phyloP scores from a whole-genome alignment of 2,888 invertebrate genomes.

The Salticus scenicus region DNA sequence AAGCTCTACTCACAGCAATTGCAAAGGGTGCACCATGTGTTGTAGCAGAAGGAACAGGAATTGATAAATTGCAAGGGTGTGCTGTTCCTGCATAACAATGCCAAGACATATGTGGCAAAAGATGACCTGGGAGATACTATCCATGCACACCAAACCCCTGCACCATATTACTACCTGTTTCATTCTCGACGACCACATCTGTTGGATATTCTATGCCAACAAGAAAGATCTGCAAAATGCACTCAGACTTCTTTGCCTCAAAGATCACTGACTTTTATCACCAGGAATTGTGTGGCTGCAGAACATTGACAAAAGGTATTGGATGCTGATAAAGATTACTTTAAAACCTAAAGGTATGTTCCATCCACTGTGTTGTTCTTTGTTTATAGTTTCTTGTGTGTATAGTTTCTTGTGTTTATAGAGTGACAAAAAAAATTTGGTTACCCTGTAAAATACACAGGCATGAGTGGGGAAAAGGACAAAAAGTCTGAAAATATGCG shows the following conservation, averaged over 20 bases:
- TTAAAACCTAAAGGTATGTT: too few relatives aligned
- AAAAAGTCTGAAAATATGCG: too few relatives aligned
- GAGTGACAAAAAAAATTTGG: too few relatives aligned
- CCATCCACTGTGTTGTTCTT: too few relatives aligned
- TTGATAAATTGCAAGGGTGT: background rate
- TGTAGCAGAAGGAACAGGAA: background rate
- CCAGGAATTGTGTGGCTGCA: background rate
- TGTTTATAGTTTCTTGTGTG: too few relatives aligned
- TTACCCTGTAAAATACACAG: too few relatives aligned
- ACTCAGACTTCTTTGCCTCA: background rate
- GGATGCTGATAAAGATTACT: too few relatives aligned
- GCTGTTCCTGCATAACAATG: too few relatives aligned
- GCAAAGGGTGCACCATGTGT: too few relatives aligned
- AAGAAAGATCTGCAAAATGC: background rate
- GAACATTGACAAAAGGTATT: background rate
- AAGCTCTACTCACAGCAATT: too few relatives aligned
- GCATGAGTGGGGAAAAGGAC: too few relatives aligned
- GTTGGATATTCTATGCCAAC: background rate
- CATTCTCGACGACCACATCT: background rate
- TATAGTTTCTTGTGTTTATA: too few relatives aligned
- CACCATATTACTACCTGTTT: background rate
- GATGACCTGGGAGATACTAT: background rate
- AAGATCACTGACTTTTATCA: background rate
- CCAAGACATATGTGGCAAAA: background rate
- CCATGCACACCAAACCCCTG: background rate